These are phyloP conservation scores for Microcebus murinus DNA, from an alignment of 2,113 vertebrate genomes.

Conservation along the genomic window DNA sequence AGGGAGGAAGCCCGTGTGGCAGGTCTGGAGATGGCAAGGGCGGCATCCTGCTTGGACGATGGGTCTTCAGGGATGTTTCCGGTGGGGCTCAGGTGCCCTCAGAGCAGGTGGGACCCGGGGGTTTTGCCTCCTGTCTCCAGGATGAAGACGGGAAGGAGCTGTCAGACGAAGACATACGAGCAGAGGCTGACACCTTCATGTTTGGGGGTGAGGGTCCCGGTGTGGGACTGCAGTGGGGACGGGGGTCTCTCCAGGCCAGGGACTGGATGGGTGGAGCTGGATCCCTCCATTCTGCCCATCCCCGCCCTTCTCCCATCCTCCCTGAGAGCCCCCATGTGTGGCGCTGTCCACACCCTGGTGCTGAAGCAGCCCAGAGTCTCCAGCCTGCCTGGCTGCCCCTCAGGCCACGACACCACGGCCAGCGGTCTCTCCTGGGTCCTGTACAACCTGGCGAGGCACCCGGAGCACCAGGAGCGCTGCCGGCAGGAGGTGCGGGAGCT, in stretches of 20 bases:
- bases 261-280: neutral
- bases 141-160: conserved; percentile 89
- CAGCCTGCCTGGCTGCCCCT: neutral
- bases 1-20: neutral
- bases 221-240: too few species aligned
- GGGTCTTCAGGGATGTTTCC: neutral
- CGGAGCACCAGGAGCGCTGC: conserved; percentile 75
- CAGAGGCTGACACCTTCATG: conserved; percentile 95
- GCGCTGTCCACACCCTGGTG: neutral
- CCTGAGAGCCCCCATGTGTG: fast-evolving
- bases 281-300: too few species aligned
- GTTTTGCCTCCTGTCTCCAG: conserved; percentile 76
- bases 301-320: neutral
- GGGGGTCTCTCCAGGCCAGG: neutral
- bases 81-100: neutral
- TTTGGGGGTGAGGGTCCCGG: conserved; percentile 88
- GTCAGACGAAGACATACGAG: conserved; percentile 89
- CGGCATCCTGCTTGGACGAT: neutral
- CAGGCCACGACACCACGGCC: conserved; percentile 79
- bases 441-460: conserved; percentile 75
- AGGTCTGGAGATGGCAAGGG: neutral
- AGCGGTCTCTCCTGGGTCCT: conserved; percentile 77
- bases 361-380: neutral
- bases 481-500: conserved; percentile 69
- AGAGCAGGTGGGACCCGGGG: neutral